Evolutionary conservation across 2,797 vertebrate species (phyloP), one percentile per base, ranked within the genome.

Genomic region (Aulostomus chinensis): DNA sequence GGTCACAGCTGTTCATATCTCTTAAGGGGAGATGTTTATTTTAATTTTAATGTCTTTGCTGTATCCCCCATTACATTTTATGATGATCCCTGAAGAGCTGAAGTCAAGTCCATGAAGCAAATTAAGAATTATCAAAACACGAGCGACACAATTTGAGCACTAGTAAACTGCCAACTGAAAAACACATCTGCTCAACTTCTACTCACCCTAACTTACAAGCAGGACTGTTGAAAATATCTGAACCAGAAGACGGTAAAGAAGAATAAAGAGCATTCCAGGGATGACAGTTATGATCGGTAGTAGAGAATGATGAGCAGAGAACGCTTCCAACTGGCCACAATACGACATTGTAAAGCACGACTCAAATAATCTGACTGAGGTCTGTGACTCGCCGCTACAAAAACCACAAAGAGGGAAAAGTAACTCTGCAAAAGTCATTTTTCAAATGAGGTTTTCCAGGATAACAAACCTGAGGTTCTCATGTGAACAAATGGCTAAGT

Each of bases 251-350:
- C 52, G 42, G 56, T 36, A 54, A 40, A 35, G 55, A 55, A 48
- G 66, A 76, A 69, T 69, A 66, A 66, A 64, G 65, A 49, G 29
- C 74, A 79, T 84, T 83, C 73, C 73, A 53, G 31, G 37, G 55
- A 71, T 64, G 79, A 78, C 83, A 80, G 71, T 53, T 82, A 63
- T 85, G 83, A 87, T 88, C 85, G 76, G 77, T 74, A 79, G 80
- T 80, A 82, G 81, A 81, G 86, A 86, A 82, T 81, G 82, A 88
- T 76, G 57, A 58, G 59, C 58, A 48, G 70, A 67, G 64, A 77
- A 67, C 47, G 59, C 50, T 20, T 74, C 81, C 73, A 74, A 51
- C 51, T 54, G 34, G 54, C 65, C 74, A 78, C 63, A 78, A 69
- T 67, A 63, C 31, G 29, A 80, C 61, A 68, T 80, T 85, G 67